Percentiles rank a stretch among this genome's conserved stretches.
Conservation (phyloP, 2,113 vertebrate genomes). For the Cavia porcellus region DNA sequence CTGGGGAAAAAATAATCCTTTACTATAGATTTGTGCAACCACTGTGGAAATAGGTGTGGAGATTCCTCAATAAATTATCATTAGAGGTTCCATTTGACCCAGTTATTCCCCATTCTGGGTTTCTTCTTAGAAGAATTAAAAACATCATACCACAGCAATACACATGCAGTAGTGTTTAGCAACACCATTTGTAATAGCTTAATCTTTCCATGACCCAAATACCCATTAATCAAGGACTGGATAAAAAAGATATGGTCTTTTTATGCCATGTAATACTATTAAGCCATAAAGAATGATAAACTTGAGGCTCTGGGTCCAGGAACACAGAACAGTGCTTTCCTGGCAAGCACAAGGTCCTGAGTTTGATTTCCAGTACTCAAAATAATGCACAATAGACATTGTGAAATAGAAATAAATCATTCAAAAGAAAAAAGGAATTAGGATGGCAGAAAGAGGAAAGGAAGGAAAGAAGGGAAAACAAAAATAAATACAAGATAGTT, state of each 20-base stretch:
- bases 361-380: too few species aligned
- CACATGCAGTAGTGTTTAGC: not conserved
- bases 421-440: not conserved
- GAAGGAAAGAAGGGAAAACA: not conserved
- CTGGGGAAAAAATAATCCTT: not conserved
- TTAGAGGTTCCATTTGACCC: not conserved
- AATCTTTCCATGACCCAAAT: not conserved
- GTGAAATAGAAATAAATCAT: not conserved
- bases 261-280: not conserved
- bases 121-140: not conserved
- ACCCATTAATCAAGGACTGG: not conserved
- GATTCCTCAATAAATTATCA: not conserved
- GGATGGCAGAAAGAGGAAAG: not conserved
- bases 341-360: too few species aligned
- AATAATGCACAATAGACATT: not conserved
- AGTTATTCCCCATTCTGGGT: not conserved
- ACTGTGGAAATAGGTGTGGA: not conserved
- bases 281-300: not conserved
- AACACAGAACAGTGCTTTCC: too few species aligned
- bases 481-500: not conserved
- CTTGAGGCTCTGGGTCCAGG: not conserved
- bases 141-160: not conserved
- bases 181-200: not conserved
- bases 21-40: not conserved
- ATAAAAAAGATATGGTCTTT: not conserved